phyloP scores from a whole-genome alignment of 1,140 invertebrate species.

The Lepidurus apus region DNA sequence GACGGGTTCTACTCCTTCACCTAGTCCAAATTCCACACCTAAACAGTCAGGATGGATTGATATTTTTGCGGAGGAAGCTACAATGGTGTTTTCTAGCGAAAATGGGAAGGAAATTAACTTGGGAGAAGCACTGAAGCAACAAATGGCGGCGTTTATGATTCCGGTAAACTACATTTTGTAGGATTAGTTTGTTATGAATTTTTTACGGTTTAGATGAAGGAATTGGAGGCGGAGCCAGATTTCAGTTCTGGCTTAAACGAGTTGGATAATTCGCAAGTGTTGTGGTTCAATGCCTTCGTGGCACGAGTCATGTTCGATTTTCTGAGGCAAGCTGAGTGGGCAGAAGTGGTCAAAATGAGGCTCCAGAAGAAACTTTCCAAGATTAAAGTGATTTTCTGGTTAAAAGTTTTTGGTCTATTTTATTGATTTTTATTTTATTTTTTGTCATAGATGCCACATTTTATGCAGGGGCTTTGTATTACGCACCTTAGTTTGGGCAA shows the following conservation, averaged over 20 bases:
- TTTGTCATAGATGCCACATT: neutral
- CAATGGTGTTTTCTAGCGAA: neutral
- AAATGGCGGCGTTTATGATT: neutral
- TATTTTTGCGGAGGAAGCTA: neutral
- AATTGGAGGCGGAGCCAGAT: neutral
- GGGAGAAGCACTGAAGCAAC: neutral
- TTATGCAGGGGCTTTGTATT: slow-evolving; percentile 4
- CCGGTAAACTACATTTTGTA: neutral
- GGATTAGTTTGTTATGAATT: neutral
- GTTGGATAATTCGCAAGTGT: neutral
- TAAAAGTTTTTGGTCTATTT: neutral
- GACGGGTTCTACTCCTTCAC: neutral
- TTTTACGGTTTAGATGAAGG: neutral
- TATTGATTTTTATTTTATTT: neutral
- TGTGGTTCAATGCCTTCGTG: slow-evolving; percentile 2
- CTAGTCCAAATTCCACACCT: neutral
- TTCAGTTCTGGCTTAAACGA: neutral
- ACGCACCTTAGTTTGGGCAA: neutral
- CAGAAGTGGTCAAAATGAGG: neutral
- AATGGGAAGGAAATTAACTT: neutral
- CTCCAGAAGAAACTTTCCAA: neutral
- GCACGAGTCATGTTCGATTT: neutral
- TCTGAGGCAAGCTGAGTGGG: neutral
- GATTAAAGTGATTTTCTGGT: neutral
- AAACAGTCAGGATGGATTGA: neutral